Evolutionary conservation across 2,888 invertebrate species (phyloP), one percentile per base, ranked within the genome.

Genomic region (Campoletis raptor): DNA sequence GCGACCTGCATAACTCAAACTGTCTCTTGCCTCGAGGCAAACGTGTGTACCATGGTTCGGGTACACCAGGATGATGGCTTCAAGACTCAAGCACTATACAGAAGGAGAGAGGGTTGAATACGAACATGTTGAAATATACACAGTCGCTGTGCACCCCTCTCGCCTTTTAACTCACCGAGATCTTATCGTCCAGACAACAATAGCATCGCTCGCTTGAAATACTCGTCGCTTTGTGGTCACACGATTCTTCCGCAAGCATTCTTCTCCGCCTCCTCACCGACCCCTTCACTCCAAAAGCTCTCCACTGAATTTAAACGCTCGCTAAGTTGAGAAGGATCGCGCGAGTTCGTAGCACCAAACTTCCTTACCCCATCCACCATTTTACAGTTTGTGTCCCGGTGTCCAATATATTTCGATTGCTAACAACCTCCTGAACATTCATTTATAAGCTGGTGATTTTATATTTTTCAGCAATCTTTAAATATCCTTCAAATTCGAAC

Each of bases 121-220:
- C 12, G 73, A 73, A 74, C 48, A 78, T 69, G 67, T 48, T 78
- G 78, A 78, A 45, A 54, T 61, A 80, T 57, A 74, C 69, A 72
- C 45, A 67, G 79, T 61, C 61, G 80, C 74, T 48, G 77, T 69
- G 70, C 83, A 54, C 77, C 70, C 79, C 54, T 67, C 79, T 74
- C 73, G 57, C 90, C 90, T 92, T 92, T 92, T 91, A 92, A 89
- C 92, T 90, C 88, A 61, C 80, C 72, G 88, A 90, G 92, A 92
- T 92, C 91, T 92, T 92, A 92, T 92, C 92, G 90, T 80, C 48
- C 85, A 85, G 92, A 91, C 91, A 91, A 92, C 92, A 92, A 92
- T 92, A 90, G 92, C 90, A 88, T 89, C 89, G 89, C 87, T 87
- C 88, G 87, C 87, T 85, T 91, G 91, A 89, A 92, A 92, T 91